Percentiles rank a stretch among this genome's conserved stretches.
phyloP scores from a whole-genome alignment of 2,888 invertebrate genomes.

The Norana najaformis region DNA sequence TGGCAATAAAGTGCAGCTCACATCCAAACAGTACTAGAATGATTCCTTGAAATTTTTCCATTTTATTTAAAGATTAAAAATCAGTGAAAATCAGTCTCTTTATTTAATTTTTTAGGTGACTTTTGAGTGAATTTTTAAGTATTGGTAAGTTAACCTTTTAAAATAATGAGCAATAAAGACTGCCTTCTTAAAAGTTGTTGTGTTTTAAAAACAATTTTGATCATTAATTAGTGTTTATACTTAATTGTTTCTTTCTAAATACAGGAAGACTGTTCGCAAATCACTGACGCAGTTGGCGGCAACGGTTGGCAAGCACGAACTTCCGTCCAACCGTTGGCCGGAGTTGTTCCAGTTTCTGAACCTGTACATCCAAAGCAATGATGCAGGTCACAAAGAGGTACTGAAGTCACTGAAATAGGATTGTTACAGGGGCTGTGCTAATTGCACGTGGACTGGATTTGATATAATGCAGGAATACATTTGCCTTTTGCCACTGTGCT shows the following conservation, averaged over 20 bases:
- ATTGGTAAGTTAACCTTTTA: neutral
- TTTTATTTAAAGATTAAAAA: no score
- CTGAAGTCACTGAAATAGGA: constrained; percentile 28
- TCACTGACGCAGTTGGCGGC: constrained; percentile 76
- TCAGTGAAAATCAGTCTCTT: no score
- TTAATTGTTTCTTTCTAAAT: neutral
- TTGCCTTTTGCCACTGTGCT: no score
- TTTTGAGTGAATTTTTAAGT: no score
- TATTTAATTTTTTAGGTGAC: no score
- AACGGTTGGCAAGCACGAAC: constrained; percentile 74
- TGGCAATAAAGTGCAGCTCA: no score
- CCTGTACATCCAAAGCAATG: constrained; percentile 67
- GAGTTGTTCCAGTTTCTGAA: constrained; percentile 71
- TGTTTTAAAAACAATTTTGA: constrained; percentile 7
- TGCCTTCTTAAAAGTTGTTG: neutral
- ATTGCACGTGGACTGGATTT: no score
- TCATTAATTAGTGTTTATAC: constrained; percentile 4
- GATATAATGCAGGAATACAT: no score
- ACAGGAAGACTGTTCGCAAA: constrained; percentile 70
- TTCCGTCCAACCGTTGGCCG: constrained; percentile 71
- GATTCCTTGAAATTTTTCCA: no score
- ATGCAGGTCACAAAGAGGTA: constrained; percentile 70
- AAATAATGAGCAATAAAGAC: no score
- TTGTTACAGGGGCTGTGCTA: neutral
- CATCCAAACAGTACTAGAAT: no score